Evolutionary conservation across 2,113 vertebrate genomes (phyloP).

Genomic region (Strix aluco): DNA sequence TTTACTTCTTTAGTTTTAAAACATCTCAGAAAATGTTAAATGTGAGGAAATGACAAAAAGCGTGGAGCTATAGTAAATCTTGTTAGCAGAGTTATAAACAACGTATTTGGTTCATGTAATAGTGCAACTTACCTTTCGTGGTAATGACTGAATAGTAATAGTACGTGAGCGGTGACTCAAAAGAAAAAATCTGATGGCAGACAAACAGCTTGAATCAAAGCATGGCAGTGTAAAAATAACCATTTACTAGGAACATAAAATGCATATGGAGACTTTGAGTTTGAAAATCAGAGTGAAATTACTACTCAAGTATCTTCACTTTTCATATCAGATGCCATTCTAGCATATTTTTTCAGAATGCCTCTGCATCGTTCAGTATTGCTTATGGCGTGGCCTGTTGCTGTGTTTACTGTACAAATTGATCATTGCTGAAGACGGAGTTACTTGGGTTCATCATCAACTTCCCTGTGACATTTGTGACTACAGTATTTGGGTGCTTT

Average conservation of each 20-base stretch:
- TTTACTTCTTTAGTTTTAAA: background rate
- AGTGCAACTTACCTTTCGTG: background rate
- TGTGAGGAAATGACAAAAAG: background rate
- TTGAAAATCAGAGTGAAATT: background rate
- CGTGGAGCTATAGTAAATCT: background rate
- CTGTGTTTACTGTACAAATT: background rate
- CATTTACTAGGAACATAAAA: background rate
- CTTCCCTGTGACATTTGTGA: background rate
- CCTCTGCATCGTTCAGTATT: background rate
- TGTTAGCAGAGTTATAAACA: background rate
- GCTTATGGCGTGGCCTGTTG: fast-evolving
- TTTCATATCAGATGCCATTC: background rate
- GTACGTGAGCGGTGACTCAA: background rate
- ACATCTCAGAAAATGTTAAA: background rate
- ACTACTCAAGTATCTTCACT: background rate
- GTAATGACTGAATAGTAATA: background rate
- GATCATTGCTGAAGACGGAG: background rate
- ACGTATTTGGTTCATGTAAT: background rate
- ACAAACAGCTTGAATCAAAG: conserved; percentile 2
- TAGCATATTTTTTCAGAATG: background rate
- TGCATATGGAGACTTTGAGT: background rate
- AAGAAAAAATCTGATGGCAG: background rate
- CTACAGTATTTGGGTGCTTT: background rate
- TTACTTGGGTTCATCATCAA: background rate
- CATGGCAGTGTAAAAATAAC: background rate